Evolutionary conservation across 2,113 vertebrate species (phyloP).

Genomic region (Camelus dromedarius): DNA sequence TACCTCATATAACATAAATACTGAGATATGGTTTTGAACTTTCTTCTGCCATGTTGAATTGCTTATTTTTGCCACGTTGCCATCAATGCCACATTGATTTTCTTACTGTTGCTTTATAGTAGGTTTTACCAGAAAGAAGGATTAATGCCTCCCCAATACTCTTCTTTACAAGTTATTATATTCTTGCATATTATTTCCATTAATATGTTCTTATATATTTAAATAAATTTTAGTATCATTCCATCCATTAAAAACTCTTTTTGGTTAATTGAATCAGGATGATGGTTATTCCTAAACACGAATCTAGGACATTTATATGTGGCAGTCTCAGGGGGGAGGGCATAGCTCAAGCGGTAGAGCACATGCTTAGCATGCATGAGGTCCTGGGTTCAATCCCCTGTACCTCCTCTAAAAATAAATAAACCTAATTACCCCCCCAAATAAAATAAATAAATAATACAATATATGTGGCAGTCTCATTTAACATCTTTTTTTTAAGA

Average conservation of each 20-base stretch:
- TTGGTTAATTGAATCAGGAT: constrained; percentile 9
- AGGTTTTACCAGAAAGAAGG: background rate
- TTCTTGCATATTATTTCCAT: background rate
- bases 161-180: background rate
- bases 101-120: background rate
- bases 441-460: too few relatives aligned
- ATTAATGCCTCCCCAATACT: background rate
- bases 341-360: too few relatives aligned
- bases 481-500: constrained; percentile 27
- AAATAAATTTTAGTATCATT: constrained; percentile 18
- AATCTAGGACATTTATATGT: constrained; percentile 23
- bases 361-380: too few relatives aligned
- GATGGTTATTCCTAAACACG: constrained; percentile 13
- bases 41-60: constrained; percentile 19
- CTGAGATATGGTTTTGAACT: background rate
- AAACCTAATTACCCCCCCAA: too few relatives aligned
- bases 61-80: constrained; percentile 8
- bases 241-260: background rate
- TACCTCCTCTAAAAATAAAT: too few relatives aligned
- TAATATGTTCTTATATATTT: background rate
- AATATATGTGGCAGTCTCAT: background rate
- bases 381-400: too few relatives aligned
- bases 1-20: constrained; percentile 8
- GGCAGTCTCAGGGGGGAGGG: background rate
- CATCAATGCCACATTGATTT: background rate